Percentiles rank a stretch among this genome's conserved stretches.
Evolutionary conservation across 2,113 vertebrate genomes (phyloP).

Genomic region (Cheirogaleus medius): DNA sequence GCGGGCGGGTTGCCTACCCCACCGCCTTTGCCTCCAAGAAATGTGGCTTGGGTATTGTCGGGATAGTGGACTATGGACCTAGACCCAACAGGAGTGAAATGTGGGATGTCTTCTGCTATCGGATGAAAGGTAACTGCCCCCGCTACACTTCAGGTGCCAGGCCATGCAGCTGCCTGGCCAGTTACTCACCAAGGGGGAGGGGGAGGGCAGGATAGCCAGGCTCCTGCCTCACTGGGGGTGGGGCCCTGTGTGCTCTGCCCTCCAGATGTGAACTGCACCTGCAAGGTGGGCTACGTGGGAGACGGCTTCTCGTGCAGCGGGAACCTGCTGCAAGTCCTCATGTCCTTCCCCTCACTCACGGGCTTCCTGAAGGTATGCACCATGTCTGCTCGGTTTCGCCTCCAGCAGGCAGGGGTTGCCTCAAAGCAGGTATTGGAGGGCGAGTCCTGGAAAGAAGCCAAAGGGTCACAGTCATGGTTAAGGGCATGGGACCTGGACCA

Average conservation of each 20-base stretch:
- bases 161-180: neutral
- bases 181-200: neutral
- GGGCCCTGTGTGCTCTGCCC: constrained; percentile 30
- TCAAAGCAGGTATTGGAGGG: neutral
- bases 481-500: rapidly evolving
- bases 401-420: neutral
- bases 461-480: neutral
- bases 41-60: constrained; percentile 91
- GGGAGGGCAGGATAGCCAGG: neutral
- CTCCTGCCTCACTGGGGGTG: neutral
- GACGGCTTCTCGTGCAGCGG: constrained; percentile 92
- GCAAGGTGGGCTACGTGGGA: constrained; percentile 91
- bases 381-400: rapidly evolving
- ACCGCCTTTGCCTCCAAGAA: constrained; percentile 89
- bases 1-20: constrained; percentile 90
- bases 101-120: constrained; percentile 96
- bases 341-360: constrained; percentile 86
- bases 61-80: constrained; percentile 93
- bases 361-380: constrained; percentile 91
- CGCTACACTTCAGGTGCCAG: neutral
- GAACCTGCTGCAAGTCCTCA: constrained; percentile 94
- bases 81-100: constrained; percentile 89
- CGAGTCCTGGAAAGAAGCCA: neutral
- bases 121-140: constrained; percentile 90
- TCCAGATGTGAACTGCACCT: constrained; percentile 94